Conservation (phyloP, 2,888 invertebrate genomes). For the Plagodis dolabraria region DNA sequence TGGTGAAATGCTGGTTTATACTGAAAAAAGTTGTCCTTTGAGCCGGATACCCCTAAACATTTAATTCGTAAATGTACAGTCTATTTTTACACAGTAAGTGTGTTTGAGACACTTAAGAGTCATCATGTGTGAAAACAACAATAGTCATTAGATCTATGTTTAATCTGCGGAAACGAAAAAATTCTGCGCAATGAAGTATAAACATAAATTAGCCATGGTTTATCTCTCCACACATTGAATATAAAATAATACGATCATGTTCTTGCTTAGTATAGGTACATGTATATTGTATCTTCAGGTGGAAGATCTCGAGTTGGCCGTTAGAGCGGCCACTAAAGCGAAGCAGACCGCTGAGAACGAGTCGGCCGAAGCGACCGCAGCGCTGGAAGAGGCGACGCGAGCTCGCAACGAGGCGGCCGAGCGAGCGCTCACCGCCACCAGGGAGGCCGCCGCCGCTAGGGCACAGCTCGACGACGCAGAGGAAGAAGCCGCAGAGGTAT, state of each 20-base stretch:
- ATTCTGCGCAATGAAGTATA: too few relatives aligned
- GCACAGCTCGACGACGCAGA: constrained; percentile 96
- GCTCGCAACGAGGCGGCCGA: constrained; percentile 93
- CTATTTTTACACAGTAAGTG: too few relatives aligned
- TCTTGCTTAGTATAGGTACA: not conserved
- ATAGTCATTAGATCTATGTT: too few relatives aligned
- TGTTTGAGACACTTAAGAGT: too few relatives aligned
- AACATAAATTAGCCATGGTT: too few relatives aligned
- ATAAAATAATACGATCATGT: not conserved
- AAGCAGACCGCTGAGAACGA: constrained; percentile 95
- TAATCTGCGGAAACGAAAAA: too few relatives aligned
- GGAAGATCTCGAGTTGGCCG: constrained; percentile 95
- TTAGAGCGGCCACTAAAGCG: constrained; percentile 93
- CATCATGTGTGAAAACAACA: too few relatives aligned
- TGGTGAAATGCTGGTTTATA: too few relatives aligned
- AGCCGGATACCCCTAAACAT: too few relatives aligned
- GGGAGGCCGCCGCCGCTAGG: constrained; percentile 93
- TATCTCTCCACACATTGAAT: too few relatives aligned
- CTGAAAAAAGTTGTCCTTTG: too few relatives aligned
- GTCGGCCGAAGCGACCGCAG: constrained; percentile 91
- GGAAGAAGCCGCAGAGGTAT: constrained; percentile 90
- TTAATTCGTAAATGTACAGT: too few relatives aligned
- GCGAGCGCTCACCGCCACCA: constrained; percentile 84
- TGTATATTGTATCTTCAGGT: constrained; percentile 74
- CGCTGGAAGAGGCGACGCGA: constrained; percentile 92